A percentile compares a stretch with the other conserved stretches of the same genome.
Evolutionary conservation across 2,113 vertebrate species (phyloP).

Genomic region (Setophaga kirtlandii): DNA sequence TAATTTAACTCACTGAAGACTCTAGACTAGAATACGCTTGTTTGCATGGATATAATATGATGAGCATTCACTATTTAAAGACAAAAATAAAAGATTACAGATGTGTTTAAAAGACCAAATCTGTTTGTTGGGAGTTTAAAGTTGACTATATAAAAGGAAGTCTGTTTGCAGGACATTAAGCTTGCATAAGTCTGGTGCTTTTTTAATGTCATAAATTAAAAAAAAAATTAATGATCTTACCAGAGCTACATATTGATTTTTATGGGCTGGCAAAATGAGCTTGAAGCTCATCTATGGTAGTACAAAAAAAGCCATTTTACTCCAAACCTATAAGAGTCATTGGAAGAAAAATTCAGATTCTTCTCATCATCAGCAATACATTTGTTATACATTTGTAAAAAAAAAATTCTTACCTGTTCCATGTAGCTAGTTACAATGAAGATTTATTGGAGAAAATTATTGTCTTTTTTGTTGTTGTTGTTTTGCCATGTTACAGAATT

Average conservation of each 20-base stretch:
- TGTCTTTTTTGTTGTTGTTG: rapidly evolving
- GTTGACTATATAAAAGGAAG: background rate
- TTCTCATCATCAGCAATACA: background rate
- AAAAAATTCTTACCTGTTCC: background rate
- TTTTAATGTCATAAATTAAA: background rate
- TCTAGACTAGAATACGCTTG: background rate
- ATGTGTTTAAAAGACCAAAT: background rate
- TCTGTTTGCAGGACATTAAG: background rate
- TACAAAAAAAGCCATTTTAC: background rate
- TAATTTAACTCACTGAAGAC: background rate
- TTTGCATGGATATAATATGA: background rate
- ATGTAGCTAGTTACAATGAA: background rate
- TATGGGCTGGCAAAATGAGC: background rate
- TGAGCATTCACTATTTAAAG: background rate
- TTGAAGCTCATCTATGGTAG: background rate
- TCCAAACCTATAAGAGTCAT: background rate
- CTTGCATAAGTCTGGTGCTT: rapidly evolving
- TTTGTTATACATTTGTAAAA: background rate
- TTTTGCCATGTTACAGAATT: background rate
- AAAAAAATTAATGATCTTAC: background rate
- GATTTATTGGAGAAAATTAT: background rate
- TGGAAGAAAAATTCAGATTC: background rate
- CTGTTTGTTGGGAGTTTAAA: background rate
- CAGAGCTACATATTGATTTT: background rate
- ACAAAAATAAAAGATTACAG: background rate